Evolutionary conservation across 2,888 invertebrate species (phyloP).

Genomic region (Limulus polyphemus): DNA sequence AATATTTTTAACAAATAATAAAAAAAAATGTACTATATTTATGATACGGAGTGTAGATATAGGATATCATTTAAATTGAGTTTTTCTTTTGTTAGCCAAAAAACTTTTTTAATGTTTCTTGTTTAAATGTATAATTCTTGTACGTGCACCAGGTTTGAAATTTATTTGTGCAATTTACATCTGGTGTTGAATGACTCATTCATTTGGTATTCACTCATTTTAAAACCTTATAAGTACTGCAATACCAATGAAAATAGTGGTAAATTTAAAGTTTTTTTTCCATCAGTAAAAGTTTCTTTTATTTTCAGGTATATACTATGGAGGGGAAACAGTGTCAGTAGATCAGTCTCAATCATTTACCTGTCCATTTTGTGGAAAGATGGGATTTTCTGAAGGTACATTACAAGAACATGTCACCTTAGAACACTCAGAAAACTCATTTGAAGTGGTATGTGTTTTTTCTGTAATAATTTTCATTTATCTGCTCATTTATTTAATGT

Average conservation of each 20-base stretch:
- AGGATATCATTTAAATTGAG: no score
- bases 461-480: neutral
- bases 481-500: neutral
- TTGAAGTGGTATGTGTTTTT: conserved; percentile 55
- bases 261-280: conserved; percentile 24
- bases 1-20: no score
- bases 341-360: conserved; percentile 93
- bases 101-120: no score
- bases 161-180: no score
- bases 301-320: conserved; percentile 72
- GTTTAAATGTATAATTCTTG: no score
- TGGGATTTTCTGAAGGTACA: conserved; percentile 87
- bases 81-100: no score
- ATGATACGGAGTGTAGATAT: no score
- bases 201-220: no score
- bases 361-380: conserved; percentile 91
- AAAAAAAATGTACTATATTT: no score
- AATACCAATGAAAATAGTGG: conserved; percentile 30
- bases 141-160: no score
- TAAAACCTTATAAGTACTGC: no score
- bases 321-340: conserved; percentile 71
- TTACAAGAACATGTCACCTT: conserved; percentile 56
- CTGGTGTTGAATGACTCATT: no score
- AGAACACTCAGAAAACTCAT: conserved; percentile 79
- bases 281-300: conserved; percentile 30